Conservation (phyloP, 2,888 invertebrate genomes). For the Agonopterix alstromeriana region DNA sequence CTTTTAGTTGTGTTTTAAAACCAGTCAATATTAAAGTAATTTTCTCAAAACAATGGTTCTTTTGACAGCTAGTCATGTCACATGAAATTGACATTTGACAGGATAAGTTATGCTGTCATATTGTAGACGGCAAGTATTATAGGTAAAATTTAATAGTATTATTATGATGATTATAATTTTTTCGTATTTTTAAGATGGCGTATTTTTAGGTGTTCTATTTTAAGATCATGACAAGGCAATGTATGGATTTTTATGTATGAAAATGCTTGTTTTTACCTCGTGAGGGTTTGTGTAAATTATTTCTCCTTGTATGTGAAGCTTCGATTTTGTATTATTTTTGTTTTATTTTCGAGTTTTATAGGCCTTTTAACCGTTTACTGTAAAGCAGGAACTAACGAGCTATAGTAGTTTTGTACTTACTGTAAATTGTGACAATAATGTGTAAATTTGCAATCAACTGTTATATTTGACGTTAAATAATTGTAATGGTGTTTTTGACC, state of each 20-base stretch:
- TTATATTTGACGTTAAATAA: slow-evolving; percentile 36
- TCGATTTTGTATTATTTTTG: slow-evolving; percentile 34
- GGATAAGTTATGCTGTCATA: slow-evolving; percentile 26
- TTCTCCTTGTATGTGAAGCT: slow-evolving; percentile 50
- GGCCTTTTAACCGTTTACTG: slow-evolving; percentile 24
- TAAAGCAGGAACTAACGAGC: slow-evolving; percentile 22
- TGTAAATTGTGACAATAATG: slow-evolving; percentile 16
- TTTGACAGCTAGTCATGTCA: slow-evolving; percentile 69
- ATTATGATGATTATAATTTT: slow-evolving; percentile 41
- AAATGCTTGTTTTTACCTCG: slow-evolving; percentile 44
- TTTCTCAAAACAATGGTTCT: slow-evolving; percentile 24
- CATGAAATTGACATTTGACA: slow-evolving; percentile 47
- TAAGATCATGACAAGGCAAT: slow-evolving; percentile 70
- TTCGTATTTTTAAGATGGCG: slow-evolving; percentile 66
- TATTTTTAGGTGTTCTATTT: slow-evolving; percentile 67
- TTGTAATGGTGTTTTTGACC: slow-evolving; percentile 37
- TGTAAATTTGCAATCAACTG: slow-evolving; percentile 10
- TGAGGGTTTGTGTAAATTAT: slow-evolving; percentile 53
- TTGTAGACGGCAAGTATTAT: slow-evolving; percentile 50
- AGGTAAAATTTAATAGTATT: slow-evolving; percentile 52
- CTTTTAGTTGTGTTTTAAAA: too few relatives aligned
- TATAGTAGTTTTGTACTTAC: slow-evolving; percentile 23
- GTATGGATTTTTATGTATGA: slow-evolving; percentile 47
- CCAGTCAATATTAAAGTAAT: too few relatives aligned
- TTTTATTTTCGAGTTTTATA: slow-evolving; percentile 28